Evolutionary conservation across 2,888 invertebrate genomes (phyloP).

Genomic region (Plagodis pulveraria): DNA sequence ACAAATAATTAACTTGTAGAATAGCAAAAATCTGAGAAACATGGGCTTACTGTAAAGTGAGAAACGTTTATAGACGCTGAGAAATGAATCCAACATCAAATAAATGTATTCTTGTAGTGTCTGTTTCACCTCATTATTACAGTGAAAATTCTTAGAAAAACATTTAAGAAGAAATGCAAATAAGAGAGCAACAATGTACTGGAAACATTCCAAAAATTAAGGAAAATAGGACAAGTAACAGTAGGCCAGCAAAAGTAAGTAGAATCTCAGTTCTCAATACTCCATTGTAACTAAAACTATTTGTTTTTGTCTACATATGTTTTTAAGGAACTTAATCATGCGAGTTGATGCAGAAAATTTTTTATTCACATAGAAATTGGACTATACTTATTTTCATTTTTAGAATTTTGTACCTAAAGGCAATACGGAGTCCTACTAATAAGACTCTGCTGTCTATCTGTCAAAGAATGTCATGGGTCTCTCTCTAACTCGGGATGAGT

Average conservation of each 20-base stretch:
- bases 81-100: too few relatives aligned
- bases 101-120: neutral
- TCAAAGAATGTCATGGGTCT: too few relatives aligned
- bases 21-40: neutral
- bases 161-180: constrained; percentile 11
- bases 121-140: constrained; percentile 11
- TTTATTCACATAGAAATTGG: neutral
- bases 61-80: neutral
- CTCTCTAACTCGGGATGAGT: too few relatives aligned
- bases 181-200: constrained; percentile 15
- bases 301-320: neutral
- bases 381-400: too few relatives aligned
- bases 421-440: too few relatives aligned
- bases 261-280: constrained; percentile 7
- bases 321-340: neutral
- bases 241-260: constrained; percentile 17
- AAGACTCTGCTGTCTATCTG: too few relatives aligned
- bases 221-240: constrained; percentile 19
- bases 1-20: too few relatives aligned
- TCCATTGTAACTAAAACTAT: neutral
- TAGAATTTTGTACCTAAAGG: too few relatives aligned
- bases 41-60: neutral
- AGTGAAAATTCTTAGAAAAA: constrained; percentile 16
- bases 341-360: neutral
- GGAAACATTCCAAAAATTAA: constrained; percentile 27